Evolutionary conservation across 2,113 vertebrate genomes (phyloP), one percentile per base, ranked within the genome.

Genomic region (Dromiciops gliroides): DNA sequence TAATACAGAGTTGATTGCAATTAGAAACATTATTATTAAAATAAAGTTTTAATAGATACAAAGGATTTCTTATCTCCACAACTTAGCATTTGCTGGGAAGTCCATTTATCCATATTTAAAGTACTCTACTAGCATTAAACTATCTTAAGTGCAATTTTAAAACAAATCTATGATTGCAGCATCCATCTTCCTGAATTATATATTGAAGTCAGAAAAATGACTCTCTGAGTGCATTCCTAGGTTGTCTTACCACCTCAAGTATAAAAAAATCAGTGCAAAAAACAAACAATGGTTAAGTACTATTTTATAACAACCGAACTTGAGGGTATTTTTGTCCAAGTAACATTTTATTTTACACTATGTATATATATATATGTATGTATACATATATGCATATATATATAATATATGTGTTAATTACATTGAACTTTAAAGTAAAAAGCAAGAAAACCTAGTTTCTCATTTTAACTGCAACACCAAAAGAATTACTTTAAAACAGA

Each of bases 1-100:
- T 98, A 97, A 98, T 99, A 99, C 99, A 99, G 98, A 99, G 98
- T 97, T 95, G 97, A 99, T 97, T 98, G 98, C 98, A 98, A 98
- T 98, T 98, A 99, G 98, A 99, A 99, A 99, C 98, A 98, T 98
- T 95, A 98, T 99, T 99, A 99, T 99, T 99, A 99, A 99, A 99
- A 99, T 99, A 99, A 99, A 99, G 98, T 99, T 98, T 99, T 99
- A 99, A 99, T 99, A 99, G 99, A 99, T 99, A 99, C 98, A 99
- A 99, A 99, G 99, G 98, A 98, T 97, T 95, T 98, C 98, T 98
- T 98, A 98, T 98, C 97, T 98, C 98, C 98, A 98, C 97, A 98
- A 98, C 98, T 98, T 98, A 99, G 97, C 98, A 98, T 98, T 98
- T 96, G 98, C 98, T 98, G 97, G 97, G 98, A 47, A 99, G 97